Evolutionary conservation across 2,113 vertebrate species (phyloP), one percentile per base, ranked within the genome.

Genomic region (Ictidomys tridecemlineatus): DNA sequence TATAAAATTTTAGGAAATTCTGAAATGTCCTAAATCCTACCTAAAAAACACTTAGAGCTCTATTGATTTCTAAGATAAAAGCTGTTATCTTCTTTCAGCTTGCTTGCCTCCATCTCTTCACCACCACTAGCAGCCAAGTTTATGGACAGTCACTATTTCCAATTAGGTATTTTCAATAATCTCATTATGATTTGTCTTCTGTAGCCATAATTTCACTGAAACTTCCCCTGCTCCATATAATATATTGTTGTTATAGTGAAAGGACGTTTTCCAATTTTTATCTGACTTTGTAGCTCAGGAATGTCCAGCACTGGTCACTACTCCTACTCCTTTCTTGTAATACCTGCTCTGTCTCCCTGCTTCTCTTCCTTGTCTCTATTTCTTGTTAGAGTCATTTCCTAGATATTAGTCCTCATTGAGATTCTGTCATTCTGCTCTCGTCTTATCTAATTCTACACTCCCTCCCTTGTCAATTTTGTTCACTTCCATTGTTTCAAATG

Each of bases 221-320:
- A 78, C 7, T 22, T 77, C 32, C 37, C 17, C 83, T 61, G 48
- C n/a, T 78, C 77, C 78, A 63, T 34, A 45, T 26, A 83, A 72
- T 32, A 69, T 34, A 3, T 37, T 83, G 1, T 51, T 91, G 20
- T 7, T 74, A 69, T 92, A 89, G 63, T 4, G 65, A 96, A 70
- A 56, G 13, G 48, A 22, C 34, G 6, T 39, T 77, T 8, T 53
- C 39, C 13, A 56, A 3, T 83, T 94, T 53, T 67, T 20, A 58
- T 73, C 30, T 77, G 93, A 72, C n/a, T 93, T 67, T 14, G 39
- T 84, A 87, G 61, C n/a, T 92, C 22, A 30, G 34, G 28, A 92
- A 37, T 78, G 32, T 93, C 53, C 78, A 4, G 42, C 7, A 45
- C 11, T 67, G 18, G 61, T 73, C 53, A 56, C 18, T 39, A 42